Conservation (phyloP, 1,140 invertebrate genomes). For the Leguminivora glycinivorella region DNA sequence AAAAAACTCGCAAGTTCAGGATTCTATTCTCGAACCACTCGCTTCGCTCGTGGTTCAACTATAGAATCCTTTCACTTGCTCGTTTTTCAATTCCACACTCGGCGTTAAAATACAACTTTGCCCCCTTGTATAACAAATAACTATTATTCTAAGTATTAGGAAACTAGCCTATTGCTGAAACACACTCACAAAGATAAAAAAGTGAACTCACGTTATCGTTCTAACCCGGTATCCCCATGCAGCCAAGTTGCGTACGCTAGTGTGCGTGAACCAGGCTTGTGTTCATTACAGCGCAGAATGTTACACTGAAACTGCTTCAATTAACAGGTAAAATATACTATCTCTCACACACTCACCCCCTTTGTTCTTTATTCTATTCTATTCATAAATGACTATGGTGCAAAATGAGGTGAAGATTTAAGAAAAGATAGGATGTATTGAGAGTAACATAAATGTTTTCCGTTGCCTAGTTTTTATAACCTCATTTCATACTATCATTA, state of each 20-base stretch:
- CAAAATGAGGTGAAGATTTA: background rate
- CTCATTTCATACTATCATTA: background rate
- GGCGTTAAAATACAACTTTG: no score
- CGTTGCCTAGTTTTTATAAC: slow-evolving; percentile 3
- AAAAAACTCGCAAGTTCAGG: no score
- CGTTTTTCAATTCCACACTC: no score
- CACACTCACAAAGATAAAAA: no score
- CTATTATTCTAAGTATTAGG: no score
- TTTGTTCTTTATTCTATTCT: background rate
- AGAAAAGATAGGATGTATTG: background rate
- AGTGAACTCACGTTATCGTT: background rate
- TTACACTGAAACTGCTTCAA: slow-evolving; percentile 18
- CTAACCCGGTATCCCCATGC: background rate
- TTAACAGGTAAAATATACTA: background rate
- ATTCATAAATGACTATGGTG: background rate
- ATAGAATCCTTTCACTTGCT: no score
- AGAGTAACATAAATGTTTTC: background rate
- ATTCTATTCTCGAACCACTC: no score
- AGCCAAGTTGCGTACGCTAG: background rate
- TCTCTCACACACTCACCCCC: background rate
- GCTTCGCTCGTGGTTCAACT: no score
- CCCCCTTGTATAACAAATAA: no score
- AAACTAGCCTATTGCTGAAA: no score
- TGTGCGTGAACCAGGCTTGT: background rate
- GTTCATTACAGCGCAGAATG: background rate